These are phyloP conservation scores for Drosophila suboccidentalis DNA, from an alignment of 2,888 invertebrate genomes.

Conservation along the genomic window DNA sequence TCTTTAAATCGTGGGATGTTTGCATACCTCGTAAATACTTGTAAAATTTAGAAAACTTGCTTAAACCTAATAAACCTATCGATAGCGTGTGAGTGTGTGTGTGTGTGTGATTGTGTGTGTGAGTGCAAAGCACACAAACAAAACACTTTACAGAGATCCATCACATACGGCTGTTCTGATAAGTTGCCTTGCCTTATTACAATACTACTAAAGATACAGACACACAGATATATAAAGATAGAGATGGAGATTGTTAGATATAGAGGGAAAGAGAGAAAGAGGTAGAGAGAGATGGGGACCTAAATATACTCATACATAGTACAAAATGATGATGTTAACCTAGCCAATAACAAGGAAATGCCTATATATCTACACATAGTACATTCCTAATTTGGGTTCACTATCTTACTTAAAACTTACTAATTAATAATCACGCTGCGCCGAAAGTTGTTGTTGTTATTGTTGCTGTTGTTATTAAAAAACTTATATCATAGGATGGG, in stretches of 20 bases:
- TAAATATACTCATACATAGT: constrained; percentile 37
- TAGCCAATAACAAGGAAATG: constrained; percentile 42
- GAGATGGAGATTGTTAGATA: background rate
- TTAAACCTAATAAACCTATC: constrained; percentile 64
- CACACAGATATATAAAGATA: constrained; percentile 14
- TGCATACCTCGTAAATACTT: constrained; percentile 67
- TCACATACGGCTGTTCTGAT: constrained; percentile 77
- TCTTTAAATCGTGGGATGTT: constrained; percentile 74
- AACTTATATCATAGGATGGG: constrained; percentile 57
- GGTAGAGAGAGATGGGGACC: background rate
- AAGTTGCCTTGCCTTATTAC: constrained; percentile 53
- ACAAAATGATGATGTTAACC: constrained; percentile 32
- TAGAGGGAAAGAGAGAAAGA: background rate
- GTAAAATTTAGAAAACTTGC: constrained; percentile 55
- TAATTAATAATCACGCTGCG: constrained; percentile 80
- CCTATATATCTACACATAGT: constrained; percentile 5
- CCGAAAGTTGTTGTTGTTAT: constrained; percentile 63
- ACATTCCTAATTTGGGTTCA: constrained; percentile 17
- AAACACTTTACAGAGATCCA: constrained; percentile 75
- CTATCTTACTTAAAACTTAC: constrained; percentile 59
- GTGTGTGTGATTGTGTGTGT: constrained; percentile 24
- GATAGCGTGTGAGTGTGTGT: constrained; percentile 39
- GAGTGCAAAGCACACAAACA: constrained; percentile 32
- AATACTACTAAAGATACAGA: constrained; percentile 54
- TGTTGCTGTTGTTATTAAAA: constrained; percentile 22